Percentiles rank a stretch among this genome's conserved stretches.
These are phyloP conservation scores for Venusia cambrica DNA, from an alignment of 2,888 invertebrate species.

Conservation along the genomic window DNA sequence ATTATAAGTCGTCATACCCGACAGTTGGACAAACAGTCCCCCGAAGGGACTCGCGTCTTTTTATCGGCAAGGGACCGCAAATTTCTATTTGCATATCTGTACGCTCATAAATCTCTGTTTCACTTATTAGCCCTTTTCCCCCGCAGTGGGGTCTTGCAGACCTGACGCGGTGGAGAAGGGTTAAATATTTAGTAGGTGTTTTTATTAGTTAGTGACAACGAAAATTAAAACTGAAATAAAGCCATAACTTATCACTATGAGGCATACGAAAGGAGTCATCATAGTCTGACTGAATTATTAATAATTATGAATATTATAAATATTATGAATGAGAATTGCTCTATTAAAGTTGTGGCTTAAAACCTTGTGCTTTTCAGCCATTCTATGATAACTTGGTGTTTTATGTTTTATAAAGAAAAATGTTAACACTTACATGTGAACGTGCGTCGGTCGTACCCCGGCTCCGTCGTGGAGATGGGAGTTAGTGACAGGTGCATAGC, in stretches of 20 bases:
- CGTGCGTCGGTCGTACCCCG: conserved; percentile 23
- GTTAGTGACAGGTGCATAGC: conserved; percentile 50
- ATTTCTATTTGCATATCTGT: conserved; percentile 81
- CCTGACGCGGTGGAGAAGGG: conserved; percentile 43
- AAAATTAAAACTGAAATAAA: conserved; percentile 7
- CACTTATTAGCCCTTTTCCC: conserved; percentile 74
- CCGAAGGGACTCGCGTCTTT: conserved; percentile 68
- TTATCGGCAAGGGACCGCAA: conserved; percentile 77
- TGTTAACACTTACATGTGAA: conserved; percentile 23
- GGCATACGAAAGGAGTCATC: no score
- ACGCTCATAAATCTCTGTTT: conserved; percentile 79
- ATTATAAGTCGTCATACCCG: conserved; percentile 64
- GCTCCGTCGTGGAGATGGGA: conserved; percentile 24
- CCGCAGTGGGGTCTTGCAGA: conserved; percentile 46
- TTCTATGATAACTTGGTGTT: no score
- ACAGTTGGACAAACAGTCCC: conserved; percentile 72
- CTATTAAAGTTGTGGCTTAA: no score
- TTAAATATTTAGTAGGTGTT: conserved; percentile 29
- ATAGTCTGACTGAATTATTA: no score
- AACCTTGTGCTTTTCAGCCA: no score
- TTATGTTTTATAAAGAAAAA: no score
- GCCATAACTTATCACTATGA: no score
- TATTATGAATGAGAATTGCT: no score
- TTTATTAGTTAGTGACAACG: conserved; percentile 14
- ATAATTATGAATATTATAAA: no score